These are phyloP conservation scores for Morelia viridis DNA, from an alignment of 2,797 vertebrate species.

Conservation along the genomic window DNA sequence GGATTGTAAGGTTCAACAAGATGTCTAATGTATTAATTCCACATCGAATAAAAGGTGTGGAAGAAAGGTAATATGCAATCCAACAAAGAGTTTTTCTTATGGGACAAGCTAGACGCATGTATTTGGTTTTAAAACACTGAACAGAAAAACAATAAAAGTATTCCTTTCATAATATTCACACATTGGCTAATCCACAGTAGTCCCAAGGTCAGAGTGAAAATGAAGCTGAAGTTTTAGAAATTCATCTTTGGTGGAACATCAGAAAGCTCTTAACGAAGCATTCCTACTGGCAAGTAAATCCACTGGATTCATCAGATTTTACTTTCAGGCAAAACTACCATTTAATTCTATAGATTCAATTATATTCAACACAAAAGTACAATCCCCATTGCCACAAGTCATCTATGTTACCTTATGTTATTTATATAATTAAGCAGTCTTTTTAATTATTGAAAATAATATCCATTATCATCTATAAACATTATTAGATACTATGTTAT, in stretches of 20 bases:
- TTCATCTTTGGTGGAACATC: not conserved
- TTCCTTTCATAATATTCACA: not conserved
- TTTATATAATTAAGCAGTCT: not conserved
- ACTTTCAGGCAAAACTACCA: not conserved
- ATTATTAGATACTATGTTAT: not conserved
- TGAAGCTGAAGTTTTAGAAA: not conserved
- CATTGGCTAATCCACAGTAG: not conserved
- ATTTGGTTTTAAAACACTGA: not conserved
- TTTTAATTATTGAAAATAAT: not conserved
- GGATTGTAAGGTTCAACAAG: too few species aligned
- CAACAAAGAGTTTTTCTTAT: too few species aligned
- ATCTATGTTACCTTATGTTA: not conserved
- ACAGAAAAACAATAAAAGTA: not conserved
- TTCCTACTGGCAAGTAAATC: not conserved
- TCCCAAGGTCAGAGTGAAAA: not conserved
- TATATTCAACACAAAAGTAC: not conserved
- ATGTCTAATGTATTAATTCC: too few species aligned
- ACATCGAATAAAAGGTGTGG: too few species aligned
- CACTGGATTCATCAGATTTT: not conserved
- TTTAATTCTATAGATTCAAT: not conserved
- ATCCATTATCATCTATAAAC: not conserved
- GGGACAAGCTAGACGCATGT: too few species aligned
- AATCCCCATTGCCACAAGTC: not conserved
- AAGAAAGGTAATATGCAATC: too few species aligned
- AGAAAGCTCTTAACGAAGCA: not conserved